phyloP scores from a whole-genome alignment of 2,888 invertebrate species.

The Camponotus fellah region DNA sequence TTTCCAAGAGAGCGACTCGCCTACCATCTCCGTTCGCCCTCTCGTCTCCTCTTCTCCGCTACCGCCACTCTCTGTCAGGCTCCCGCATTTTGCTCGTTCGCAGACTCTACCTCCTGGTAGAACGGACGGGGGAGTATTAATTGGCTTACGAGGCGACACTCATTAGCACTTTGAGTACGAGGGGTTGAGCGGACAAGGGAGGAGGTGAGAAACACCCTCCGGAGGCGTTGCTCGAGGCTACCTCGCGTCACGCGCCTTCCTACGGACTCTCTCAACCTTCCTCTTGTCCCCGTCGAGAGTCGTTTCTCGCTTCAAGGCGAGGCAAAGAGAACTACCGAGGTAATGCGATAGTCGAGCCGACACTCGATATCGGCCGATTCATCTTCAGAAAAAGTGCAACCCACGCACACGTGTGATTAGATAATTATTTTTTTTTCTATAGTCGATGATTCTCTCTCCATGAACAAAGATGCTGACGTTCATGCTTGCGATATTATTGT shows the following conservation, averaged over 20 bases:
- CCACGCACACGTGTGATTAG: background rate
- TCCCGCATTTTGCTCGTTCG: constrained; percentile 69
- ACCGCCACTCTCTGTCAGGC: constrained; percentile 25
- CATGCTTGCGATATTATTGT: background rate
- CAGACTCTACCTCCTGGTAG: constrained; percentile 60
- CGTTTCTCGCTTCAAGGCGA: constrained; percentile 42
- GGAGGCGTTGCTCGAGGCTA: constrained; percentile 71
- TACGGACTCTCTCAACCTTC: constrained; percentile 52
- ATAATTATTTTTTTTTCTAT: constrained; percentile 6
- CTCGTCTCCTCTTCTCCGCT: constrained; percentile 2
- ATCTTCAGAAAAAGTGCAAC: background rate
- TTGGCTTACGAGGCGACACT: constrained; percentile 86
- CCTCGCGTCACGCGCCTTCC: constrained; percentile 70
- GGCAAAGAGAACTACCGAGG: constrained; percentile 26
- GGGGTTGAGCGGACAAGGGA: constrained; percentile 75
- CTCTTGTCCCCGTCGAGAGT: constrained; percentile 11
- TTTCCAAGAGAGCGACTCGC: constrained; percentile 68
- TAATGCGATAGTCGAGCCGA: constrained; percentile 28
- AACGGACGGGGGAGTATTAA: constrained; percentile 82
- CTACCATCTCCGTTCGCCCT: constrained; percentile 47
- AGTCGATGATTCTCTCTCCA: background rate
- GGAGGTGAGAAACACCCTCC: constrained; percentile 69
- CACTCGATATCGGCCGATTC: constrained; percentile 43
- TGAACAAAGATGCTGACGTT: background rate
- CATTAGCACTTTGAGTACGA: constrained; percentile 86